A percentile compares a stretch with the other conserved stretches of the same genome.
Conservation (phyloP, 2,888 invertebrate species). For the Scotopteryx bipunctaria region DNA sequence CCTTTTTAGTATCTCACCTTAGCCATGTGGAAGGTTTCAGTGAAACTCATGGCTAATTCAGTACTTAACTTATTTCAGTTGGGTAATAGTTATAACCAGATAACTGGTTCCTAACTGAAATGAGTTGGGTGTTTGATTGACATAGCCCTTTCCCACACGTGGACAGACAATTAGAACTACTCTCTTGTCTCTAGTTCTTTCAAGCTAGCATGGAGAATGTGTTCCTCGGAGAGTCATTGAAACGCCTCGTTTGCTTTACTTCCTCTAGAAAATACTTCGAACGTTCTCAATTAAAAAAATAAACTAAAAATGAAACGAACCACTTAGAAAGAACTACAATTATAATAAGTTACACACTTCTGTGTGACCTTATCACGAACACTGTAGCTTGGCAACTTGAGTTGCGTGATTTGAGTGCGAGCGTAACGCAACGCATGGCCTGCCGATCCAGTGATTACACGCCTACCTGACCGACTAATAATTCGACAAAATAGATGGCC, state of each 20-base stretch:
- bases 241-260: too few relatives aligned
- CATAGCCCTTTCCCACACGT: background rate
- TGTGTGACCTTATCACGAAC: background rate
- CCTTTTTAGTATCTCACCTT: background rate
- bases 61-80: too few relatives aligned
- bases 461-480: conserved; percentile 68
- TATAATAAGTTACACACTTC: background rate
- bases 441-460: conserved; percentile 67
- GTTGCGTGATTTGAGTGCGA: conserved; percentile 57
- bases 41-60: too few relatives aligned
- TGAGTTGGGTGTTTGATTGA: background rate
- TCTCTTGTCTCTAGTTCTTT: background rate
- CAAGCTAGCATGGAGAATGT: too few relatives aligned
- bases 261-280: too few relatives aligned
- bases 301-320: background rate
- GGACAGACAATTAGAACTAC: background rate
- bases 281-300: too few relatives aligned
- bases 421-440: conserved; percentile 61
- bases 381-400: conserved; percentile 4
- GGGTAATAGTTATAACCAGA: too few relatives aligned
- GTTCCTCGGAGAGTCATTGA: too few relatives aligned
- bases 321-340: background rate
- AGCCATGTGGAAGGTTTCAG: background rate
- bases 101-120: background rate
- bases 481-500: conserved; percentile 55